Percentiles rank a stretch among this genome's conserved stretches.
phyloP scores from a whole-genome alignment of 2,888 invertebrate genomes.

The Heteromyza rotundicornis region DNA sequence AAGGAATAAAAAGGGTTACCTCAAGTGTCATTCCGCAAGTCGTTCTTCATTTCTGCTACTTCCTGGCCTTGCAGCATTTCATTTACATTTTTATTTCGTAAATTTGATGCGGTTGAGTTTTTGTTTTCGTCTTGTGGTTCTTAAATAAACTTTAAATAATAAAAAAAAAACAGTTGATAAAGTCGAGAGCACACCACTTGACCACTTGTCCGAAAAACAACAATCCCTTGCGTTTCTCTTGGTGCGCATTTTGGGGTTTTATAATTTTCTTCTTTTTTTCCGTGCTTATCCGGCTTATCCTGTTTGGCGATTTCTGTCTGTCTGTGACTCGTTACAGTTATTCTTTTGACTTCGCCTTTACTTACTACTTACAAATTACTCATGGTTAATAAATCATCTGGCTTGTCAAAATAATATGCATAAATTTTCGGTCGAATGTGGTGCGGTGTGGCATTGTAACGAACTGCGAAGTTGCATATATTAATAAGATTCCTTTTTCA shows the following conservation, averaged over 20 bases:
- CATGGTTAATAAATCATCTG: slow-evolving; percentile 62
- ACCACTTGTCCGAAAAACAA: slow-evolving; percentile 35
- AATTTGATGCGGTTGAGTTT: slow-evolving; percentile 46
- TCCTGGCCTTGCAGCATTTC: slow-evolving; percentile 12
- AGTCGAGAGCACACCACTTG: slow-evolving; percentile 22
- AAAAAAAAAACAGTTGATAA: background rate
- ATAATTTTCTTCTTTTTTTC: background rate
- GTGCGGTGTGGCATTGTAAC: slow-evolving; percentile 23
- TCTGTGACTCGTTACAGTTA: slow-evolving; percentile 25
- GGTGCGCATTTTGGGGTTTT: slow-evolving; percentile 8
- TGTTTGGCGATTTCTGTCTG: slow-evolving; percentile 6
- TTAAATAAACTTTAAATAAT: background rate
- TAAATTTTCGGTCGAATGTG: slow-evolving; percentile 33
- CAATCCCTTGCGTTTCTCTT: slow-evolving; percentile 8
- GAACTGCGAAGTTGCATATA: slow-evolving; percentile 30
- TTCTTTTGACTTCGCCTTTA: background rate
- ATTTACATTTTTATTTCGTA: slow-evolving; percentile 51
- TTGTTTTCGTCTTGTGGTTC: background rate
- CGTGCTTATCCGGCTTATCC: background rate
- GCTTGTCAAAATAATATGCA: slow-evolving; percentile 56
- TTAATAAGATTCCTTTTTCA: slow-evolving; percentile 9
- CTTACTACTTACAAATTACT: slow-evolving; percentile 53
- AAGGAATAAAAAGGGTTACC: background rate
- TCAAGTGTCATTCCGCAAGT: background rate
- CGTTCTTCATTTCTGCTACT: background rate